These are phyloP conservation scores for Ophiodon elongatus DNA, from an alignment of 2,113 vertebrate genomes.

Conservation along the genomic window DNA sequence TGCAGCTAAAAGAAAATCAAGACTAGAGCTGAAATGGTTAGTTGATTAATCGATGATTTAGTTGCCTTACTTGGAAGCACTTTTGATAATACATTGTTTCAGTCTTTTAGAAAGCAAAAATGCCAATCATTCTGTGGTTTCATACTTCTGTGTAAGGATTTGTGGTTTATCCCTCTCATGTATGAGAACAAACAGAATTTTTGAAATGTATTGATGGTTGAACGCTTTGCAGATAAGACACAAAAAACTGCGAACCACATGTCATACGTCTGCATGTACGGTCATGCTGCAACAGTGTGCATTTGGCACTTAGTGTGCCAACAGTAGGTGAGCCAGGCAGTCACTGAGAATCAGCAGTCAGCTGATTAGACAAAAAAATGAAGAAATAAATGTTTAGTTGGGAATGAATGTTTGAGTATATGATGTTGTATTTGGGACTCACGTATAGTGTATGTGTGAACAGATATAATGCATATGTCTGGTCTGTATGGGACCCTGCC, in stretches of 20 bases:
- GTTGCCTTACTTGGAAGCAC: neutral
- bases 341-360: constrained; percentile 15
- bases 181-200: neutral
- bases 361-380: constrained; percentile 28
- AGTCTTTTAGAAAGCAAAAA: neutral
- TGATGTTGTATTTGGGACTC: constrained; percentile 41
- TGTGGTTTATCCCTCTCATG: neutral
- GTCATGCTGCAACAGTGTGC: constrained; percentile 29
- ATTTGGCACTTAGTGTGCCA: constrained; percentile 4
- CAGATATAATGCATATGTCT: constrained; percentile 49
- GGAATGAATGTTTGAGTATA: constrained; percentile 26
- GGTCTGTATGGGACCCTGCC: neutral
- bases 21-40: neutral
- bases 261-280: constrained; percentile 3
- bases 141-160: neutral
- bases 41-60: too few relatives aligned
- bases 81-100: neutral
- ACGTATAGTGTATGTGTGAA: constrained; percentile 42
- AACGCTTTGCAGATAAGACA: constrained; percentile 18
- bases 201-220: constrained; percentile 15
- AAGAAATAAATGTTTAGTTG: constrained; percentile 27
- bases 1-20: neutral
- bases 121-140: neutral
- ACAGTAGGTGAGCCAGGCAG: constrained; percentile 22
- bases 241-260: neutral